phyloP scores from a whole-genome alignment of 1,140 invertebrate genomes.

The Mactra quadrangularis region DNA sequence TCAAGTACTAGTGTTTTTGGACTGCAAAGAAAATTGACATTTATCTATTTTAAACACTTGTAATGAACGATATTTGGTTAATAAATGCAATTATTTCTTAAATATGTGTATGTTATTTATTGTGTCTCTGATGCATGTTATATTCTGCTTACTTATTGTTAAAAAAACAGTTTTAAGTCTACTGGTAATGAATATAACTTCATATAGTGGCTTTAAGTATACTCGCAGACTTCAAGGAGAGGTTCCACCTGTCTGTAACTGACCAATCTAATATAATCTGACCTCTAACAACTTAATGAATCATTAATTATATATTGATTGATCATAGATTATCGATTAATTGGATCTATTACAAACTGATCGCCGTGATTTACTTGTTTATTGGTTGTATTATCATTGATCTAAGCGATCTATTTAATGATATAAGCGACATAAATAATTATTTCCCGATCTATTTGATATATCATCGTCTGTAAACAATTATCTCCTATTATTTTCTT shows the following conservation, averaged over 20 bases:
- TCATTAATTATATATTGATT: conserved; percentile 32
- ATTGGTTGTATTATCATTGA: conserved; percentile 15
- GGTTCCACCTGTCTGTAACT: background rate
- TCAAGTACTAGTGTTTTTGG: too few relatives aligned
- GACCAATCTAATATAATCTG: background rate
- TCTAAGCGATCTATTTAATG: conserved; percentile 35
- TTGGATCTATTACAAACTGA: conserved; percentile 36
- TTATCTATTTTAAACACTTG: too few relatives aligned
- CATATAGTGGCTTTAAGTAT: too few relatives aligned
- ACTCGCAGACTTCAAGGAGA: too few relatives aligned
- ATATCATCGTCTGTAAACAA: conserved; percentile 1
- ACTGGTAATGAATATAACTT: too few relatives aligned
- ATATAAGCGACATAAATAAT: conserved; percentile 35
- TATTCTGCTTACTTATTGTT: too few relatives aligned
- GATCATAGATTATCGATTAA: conserved; percentile 29
- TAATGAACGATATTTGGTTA: too few relatives aligned
- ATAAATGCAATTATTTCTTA: too few relatives aligned
- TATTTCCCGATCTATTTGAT: background rate
- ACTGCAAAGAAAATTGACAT: too few relatives aligned
- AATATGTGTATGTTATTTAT: too few relatives aligned
- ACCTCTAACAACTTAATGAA: conserved; percentile 41
- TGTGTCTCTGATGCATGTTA: too few relatives aligned
- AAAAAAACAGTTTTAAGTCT: too few relatives aligned
- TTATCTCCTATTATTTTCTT: conserved; percentile 15
- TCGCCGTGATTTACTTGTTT: conserved; percentile 4